phyloP scores from a whole-genome alignment of 2,797 vertebrate species.

The Coracias cyanogaster region DNA sequence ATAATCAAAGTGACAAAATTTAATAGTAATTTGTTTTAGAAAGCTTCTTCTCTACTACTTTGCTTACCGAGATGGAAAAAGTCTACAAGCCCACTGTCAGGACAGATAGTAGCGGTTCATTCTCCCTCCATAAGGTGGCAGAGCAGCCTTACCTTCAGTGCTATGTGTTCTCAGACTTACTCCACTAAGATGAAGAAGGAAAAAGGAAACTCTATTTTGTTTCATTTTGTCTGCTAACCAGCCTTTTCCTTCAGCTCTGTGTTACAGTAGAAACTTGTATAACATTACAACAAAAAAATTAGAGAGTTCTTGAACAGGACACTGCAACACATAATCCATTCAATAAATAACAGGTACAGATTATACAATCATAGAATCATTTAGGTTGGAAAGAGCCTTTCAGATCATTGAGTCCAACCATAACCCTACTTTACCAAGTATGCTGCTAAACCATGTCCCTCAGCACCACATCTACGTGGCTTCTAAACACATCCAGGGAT shows the following conservation, averaged over 20 bases:
- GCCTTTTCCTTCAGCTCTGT: not conserved
- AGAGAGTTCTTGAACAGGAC: not conserved
- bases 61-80: not conserved
- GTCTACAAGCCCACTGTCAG: not conserved
- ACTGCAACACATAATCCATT: not conserved
- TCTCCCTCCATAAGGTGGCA: constrained; percentile 33
- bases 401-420: too few relatives aligned
- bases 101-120: not conserved
- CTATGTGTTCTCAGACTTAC: not conserved
- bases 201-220: not conserved
- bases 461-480: too few relatives aligned
- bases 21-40: not conserved
- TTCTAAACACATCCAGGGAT: too few relatives aligned
- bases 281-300: not conserved
- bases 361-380: not conserved
- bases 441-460: too few relatives aligned
- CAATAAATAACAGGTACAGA: not conserved
- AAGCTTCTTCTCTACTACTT: not conserved
- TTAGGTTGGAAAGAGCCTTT: too few relatives aligned
- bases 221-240: not conserved
- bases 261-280: not conserved
- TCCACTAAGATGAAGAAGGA: not conserved
- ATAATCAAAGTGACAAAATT: not conserved
- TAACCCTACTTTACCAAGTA: too few relatives aligned
- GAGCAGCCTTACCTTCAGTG: not conserved